phyloP scores from a whole-genome alignment of 2,888 invertebrate species.

The Nephrotoma flavescens region DNA sequence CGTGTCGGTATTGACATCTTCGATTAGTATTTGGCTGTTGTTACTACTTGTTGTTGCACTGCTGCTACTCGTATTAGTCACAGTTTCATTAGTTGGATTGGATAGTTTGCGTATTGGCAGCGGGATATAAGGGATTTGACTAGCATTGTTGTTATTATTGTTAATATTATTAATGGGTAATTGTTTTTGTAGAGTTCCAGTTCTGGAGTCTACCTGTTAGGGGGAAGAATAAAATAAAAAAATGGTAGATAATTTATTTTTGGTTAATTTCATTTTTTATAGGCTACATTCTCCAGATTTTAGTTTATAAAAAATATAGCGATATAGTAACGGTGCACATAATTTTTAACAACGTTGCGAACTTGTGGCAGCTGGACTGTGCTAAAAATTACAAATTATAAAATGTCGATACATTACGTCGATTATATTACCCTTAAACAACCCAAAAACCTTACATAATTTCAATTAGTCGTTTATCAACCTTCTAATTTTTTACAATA shows the following conservation, averaged over 20 bases:
- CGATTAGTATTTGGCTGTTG: background rate
- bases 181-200: slow-evolving; percentile 3
- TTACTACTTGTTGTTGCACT: background rate
- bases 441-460: too few species aligned
- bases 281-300: background rate
- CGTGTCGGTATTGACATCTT: background rate
- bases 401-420: background rate
- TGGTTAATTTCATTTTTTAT: background rate
- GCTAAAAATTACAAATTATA: background rate
- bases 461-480: too few species aligned
- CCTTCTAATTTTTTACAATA: too few species aligned
- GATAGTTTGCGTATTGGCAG: background rate
- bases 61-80: background rate
- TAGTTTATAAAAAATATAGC: background rate
- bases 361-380: background rate
- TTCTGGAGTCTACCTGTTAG: slow-evolving; percentile 1
- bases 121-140: background rate
- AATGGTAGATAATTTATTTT: background rate
- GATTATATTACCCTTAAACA: background rate
- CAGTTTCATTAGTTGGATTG: background rate
- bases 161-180: background rate
- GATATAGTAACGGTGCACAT: background rate
- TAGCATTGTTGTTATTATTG: background rate
- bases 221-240: background rate
- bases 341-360: background rate